phyloP scores from a whole-genome alignment of 2,113 vertebrate genomes.

The Poecile atricapillus region DNA sequence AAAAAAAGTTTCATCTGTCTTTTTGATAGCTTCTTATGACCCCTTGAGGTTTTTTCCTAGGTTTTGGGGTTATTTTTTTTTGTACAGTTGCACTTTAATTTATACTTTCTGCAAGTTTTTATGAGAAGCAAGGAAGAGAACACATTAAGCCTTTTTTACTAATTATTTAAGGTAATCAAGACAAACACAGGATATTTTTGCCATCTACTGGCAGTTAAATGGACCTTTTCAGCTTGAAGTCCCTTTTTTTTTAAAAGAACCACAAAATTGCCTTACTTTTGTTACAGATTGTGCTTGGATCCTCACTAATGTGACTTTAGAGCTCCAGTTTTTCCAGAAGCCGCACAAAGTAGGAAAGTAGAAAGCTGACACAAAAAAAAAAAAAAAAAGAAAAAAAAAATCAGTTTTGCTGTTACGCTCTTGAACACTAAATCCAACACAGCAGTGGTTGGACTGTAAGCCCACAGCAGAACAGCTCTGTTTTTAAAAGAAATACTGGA shows the following conservation, averaged over 20 bases:
- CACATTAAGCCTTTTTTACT: slow-evolving; percentile 38
- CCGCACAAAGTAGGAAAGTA: background rate
- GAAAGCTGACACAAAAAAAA: background rate
- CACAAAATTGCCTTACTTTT: slow-evolving; percentile 62
- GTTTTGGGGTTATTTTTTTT: background rate
- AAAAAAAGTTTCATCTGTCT: background rate
- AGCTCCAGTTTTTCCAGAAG: slow-evolving; percentile 10
- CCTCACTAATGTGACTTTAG: background rate
- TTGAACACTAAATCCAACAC: background rate
- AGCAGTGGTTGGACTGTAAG: background rate
- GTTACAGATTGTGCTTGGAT: slow-evolving; percentile 32
- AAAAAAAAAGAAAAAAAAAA: background rate
- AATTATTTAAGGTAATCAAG: background rate
- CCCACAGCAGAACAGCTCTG: background rate
- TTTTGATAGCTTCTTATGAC: slow-evolving; percentile 11
- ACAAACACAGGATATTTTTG: slow-evolving; percentile 31
- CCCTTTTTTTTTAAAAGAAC: background rate
- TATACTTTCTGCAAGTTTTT: slow-evolving; percentile 41
- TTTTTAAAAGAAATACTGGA: slow-evolving; percentile 35
- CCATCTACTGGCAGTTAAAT: slow-evolving; percentile 47
- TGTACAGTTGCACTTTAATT: slow-evolving; percentile 61
- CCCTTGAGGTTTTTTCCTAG: background rate
- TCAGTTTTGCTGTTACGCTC: background rate
- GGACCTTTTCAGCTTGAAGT: slow-evolving; percentile 30
- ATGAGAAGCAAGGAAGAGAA: background rate